Evolutionary conservation across 2,888 invertebrate species (phyloP), one percentile per base, ranked within the genome.

Genomic region (Caenorhabditis becei): DNA sequence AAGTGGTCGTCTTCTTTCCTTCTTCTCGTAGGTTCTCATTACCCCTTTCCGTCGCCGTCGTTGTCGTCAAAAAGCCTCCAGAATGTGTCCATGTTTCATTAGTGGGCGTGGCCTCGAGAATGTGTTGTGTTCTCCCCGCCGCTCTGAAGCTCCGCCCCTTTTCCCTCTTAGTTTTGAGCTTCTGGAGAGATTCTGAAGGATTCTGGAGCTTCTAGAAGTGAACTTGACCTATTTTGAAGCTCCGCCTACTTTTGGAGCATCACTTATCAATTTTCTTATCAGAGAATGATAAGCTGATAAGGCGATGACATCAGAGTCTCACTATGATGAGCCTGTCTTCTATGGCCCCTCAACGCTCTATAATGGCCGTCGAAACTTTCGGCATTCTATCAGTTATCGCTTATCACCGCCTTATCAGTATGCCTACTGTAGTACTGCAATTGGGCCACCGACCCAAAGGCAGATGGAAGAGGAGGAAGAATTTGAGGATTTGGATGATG

Each of bases 1-100:
- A 61, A 67, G 70, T 70, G 67, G 32, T 65, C 59, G 37, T 24
- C 20, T 10, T 16, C 26, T 49, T 49, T 18, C 37, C 37, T 62
- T 37, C 26, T 58, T 26, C 58, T 37, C 66, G 47, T 62, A 56
- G 67, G 66, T 67, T 77, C 77, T 77, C 70, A 67, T 67, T 77
- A 67, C 75, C 66, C 47, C 16, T 44, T 51, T 4, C 62, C 24
- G 18, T 37, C 61, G 44, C n/a, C 18, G 66, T 28, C 35, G 32
- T 51, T 59, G 63, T 59, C 65, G 74, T 66, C 74, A 74, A 74
- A 74, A 74, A 74, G 74, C n/a, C n/a, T n/a, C n/a, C n/a, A n/a
- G 1, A 18, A 54, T 14, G 20, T 49, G 23, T 32, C 59, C 58
- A 32, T 10, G 49, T 61, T 63, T 47, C 47, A 58, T 20, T 41